Evolutionary conservation across 2,113 vertebrate genomes (phyloP).

Genomic region (cattle (Bos taurus)): ARS-UCD2.0 NC_037342.1:1747001-1747500

Average conservation of each 20-base stretch:
- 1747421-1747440: background rate
- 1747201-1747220: background rate
- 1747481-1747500: background rate
- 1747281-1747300: background rate
- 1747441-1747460: background rate
- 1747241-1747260: background rate
- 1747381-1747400: background rate
- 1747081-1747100: background rate
- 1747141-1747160: background rate
- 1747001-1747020: background rate
- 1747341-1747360: background rate
- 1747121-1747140: background rate
- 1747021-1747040: background rate
- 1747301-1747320: background rate
- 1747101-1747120: background rate
- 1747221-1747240: background rate
- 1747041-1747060: background rate
- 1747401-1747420: background rate
- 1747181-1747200: background rate
- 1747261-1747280: background rate
- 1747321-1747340: background rate
- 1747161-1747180: background rate
- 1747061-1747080: background rate
- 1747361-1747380: background rate
- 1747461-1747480: background rate